phyloP scores from a whole-genome alignment of 2,797 vertebrate species.

The Hapalemur alaotrensis region DNA sequence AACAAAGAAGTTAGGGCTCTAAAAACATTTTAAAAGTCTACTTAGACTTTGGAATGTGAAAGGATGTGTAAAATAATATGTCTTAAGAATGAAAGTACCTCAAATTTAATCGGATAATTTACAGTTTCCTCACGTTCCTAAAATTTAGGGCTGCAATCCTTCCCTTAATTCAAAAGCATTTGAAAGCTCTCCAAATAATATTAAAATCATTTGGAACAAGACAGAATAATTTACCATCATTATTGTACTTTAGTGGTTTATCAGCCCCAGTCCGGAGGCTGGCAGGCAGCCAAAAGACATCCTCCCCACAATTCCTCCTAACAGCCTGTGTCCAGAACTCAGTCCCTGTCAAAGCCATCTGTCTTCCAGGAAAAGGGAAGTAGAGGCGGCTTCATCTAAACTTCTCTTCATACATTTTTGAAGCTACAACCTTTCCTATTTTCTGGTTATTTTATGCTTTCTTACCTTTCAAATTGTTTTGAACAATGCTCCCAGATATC shows the following conservation, averaged over 20 bases:
- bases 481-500: not conserved
- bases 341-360: not conserved
- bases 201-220: conserved; percentile 51
- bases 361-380: not conserved
- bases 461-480: not conserved
- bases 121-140: conserved; percentile 54
- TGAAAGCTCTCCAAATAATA: conserved; percentile 52
- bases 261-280: conserved; percentile 42
- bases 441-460: conserved; percentile 14
- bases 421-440: not conserved
- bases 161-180: conserved; percentile 63
- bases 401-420: not conserved
- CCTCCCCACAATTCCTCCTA: not conserved
- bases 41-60: conserved; percentile 53
- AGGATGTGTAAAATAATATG: conserved; percentile 56
- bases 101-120: conserved; percentile 71
- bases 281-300: conserved; percentile 47
- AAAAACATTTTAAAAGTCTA: not conserved
- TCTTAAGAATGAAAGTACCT: conserved; percentile 37
- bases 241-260: conserved; percentile 62
- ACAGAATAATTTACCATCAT: conserved; percentile 67
- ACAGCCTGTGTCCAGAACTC: not conserved
- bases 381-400: not conserved
- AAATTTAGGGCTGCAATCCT: conserved; percentile 62
- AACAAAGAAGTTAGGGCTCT: conserved; percentile 19